Base-by-base conservation (phyloP, 2,888 invertebrate genomes). In the Horisme vitalbata region DNA sequence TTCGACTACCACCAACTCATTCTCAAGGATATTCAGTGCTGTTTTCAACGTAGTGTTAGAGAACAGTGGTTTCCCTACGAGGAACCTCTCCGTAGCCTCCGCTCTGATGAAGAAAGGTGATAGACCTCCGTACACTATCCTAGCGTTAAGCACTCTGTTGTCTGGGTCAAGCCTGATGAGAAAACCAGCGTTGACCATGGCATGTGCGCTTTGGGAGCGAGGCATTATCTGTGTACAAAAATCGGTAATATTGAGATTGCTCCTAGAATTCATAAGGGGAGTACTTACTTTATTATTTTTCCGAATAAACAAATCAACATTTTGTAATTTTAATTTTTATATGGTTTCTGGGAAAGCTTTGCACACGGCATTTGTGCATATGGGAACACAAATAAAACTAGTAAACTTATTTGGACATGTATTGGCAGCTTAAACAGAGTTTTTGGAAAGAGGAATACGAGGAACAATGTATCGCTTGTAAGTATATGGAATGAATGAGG, bases 171-270 rank as follows among this genome's bases (percentile, higher is more conserved):
- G 58, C 71, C 92, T 90, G 48, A 93, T 90, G 1, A 93, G 75
- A 65, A 94, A 94, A 2, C 93, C 95, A n/a, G 94, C 93, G 63
- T 95, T 94, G 0, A 96, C 93, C 43, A 93, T 91, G 0, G 95
- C 94, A 61, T 94, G 94, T 0, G 94, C 91, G 65, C 93, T 94
- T 79, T 94, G 94, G 0, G 93, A 91, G 55, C 94, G 82, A 0
- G 93, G 92, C 91, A 93, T 94, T 30, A 95, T 91, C 94, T 95
- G 66, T n/a, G n/a, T n/a, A n/a, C n/a, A n/a, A n/a, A 2, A 69
- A 26, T 5, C 3, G 6, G 10, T 26, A 11, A 3, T n/a, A 3
- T 69, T 20, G 35, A 44, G 9, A 50, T 52, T 24, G 31, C 10
- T 28, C 8, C 1, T 21, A 21, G 4, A 4, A 15, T 3, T 15